Evolutionary conservation across 2,888 invertebrate species (phyloP).

Genomic region (Gisinianus flammeolus): DNA sequence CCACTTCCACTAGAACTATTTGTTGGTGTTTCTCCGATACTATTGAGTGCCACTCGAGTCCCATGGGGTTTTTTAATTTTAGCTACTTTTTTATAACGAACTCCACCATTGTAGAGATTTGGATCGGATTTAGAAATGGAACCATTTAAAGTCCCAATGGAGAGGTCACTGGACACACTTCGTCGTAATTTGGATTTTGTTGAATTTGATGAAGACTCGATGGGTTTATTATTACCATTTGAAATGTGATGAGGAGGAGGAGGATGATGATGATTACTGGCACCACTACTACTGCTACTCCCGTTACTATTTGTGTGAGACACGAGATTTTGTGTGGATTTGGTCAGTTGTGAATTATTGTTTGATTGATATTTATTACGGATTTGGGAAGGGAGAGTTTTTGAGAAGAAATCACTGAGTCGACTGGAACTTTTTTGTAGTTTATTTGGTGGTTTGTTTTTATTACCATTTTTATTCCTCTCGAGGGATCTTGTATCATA

Average conservation of each 20-base stretch:
- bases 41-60: constrained; percentile 36
- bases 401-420: constrained; percentile 65
- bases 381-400: constrained; percentile 35
- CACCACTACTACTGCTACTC: not conserved
- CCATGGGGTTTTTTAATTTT: constrained; percentile 39
- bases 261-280: not conserved
- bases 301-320: not conserved
- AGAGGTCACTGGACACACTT: constrained; percentile 35
- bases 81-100: constrained; percentile 32
- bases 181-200: not conserved
- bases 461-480: constrained; percentile 27
- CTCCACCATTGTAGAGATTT: constrained; percentile 27
- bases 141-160: constrained; percentile 21
- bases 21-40: constrained; percentile 41
- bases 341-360: constrained; percentile 3
- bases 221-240: not conserved
- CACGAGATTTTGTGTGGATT: constrained; percentile 28
- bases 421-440: constrained; percentile 69
- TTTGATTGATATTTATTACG: constrained; percentile 17
- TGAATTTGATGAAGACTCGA: not conserved
- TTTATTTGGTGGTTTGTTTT: constrained; percentile 57
- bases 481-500: constrained; percentile 46
- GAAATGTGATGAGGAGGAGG: not conserved
- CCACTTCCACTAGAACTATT: constrained; percentile 39
- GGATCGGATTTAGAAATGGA: constrained; percentile 31